Base-by-base conservation (phyloP, 2,113 vertebrate species). In the Hippocampus mohnikei region DNA sequence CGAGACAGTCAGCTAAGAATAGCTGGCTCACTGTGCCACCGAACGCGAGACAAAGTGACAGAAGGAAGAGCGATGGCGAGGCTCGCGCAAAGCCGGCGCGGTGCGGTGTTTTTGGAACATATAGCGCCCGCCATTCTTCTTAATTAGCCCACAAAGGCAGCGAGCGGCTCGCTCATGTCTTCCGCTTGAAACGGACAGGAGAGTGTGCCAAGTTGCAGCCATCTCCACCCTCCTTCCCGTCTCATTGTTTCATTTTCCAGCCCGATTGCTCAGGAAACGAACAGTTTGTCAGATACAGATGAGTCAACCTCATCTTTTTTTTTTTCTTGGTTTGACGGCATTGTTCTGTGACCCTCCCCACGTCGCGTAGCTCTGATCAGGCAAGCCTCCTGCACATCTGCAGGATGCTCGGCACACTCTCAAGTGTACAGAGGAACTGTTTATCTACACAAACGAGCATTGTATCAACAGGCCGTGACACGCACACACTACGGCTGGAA, bases 381-480 rank as follows among this genome's bases (percentile, higher is more conserved):
- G 61, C 65, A 67, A 82, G 85, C 87, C 85, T 87, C 9, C 1
- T 40, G 12, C 62, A 46, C 21, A 41, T 74, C 74, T 78, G 53
- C 82, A 86, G 90, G 88, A 91, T 82, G 87, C 84, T 76, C 65
- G 27, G 58, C 85, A 68, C 88, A 82, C 81, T 74, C 69, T 62
- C 52, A 29, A 40, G 67, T 76, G 53, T 41, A 71, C 64, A 23
- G 9, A 66, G 67, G 72, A 11, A 61, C 29, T 82, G 75, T 85
- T 87, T 82, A 69, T 77, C 71, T 40, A 67, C 66, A 67, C 67
- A 71, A 59, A 75, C 64, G 69, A 60, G 74, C 53, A 63, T 72
- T 67, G 76, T 66, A 63, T 59, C 37, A 67, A 27, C 25, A 82
- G 63, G 62, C 18, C 60, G 6, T 10, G 8, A 63, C 61, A 63